A percentile compares a stretch with the other conserved stretches of the same genome.
These are phyloP conservation scores for Callinectes sapidus DNA, from an alignment of 2,888 invertebrate species.

Conservation along the genomic window DNA sequence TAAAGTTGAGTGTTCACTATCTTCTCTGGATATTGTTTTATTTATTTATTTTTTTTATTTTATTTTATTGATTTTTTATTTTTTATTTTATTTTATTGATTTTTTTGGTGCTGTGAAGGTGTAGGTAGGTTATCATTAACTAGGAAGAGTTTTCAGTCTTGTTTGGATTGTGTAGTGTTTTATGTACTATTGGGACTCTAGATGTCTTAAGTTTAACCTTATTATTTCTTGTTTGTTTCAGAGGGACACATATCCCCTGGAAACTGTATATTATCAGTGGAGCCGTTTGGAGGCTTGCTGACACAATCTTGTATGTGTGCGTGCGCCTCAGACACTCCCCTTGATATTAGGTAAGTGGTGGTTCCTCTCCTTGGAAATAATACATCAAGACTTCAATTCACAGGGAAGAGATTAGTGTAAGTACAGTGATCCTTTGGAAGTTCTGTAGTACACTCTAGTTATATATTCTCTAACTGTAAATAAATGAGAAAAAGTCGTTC, in stretches of 20 bases:
- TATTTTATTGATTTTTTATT: no score
- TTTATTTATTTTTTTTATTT: no score
- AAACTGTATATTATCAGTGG: conserved; percentile 83
- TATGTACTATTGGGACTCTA: not conserved
- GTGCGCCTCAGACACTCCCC: conserved; percentile 68
- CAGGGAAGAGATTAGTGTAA: not conserved
- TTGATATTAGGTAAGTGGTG: conserved; percentile 68
- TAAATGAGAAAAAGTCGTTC: no score
- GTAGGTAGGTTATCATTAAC: no score
- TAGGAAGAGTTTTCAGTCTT: not conserved
- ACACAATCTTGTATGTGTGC: conserved; percentile 90
- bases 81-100: no score
- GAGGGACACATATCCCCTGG: conserved; percentile 96
- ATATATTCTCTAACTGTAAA: no score
- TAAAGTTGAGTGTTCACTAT: not conserved
- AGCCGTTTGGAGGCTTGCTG: conserved; percentile 83
- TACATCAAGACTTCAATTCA: no score
- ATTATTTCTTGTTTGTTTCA: conserved; percentile 78
- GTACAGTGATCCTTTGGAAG: not conserved
- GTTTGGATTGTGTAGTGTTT: not conserved
- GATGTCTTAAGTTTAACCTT: not conserved
- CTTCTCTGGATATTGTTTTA: no score
- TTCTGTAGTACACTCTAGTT: not conserved
- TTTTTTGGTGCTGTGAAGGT: no score
- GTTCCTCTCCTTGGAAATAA: no score